Evolutionary conservation across 2,797 vertebrate genomes (phyloP).

Genomic region (Ispidina picta): DNA sequence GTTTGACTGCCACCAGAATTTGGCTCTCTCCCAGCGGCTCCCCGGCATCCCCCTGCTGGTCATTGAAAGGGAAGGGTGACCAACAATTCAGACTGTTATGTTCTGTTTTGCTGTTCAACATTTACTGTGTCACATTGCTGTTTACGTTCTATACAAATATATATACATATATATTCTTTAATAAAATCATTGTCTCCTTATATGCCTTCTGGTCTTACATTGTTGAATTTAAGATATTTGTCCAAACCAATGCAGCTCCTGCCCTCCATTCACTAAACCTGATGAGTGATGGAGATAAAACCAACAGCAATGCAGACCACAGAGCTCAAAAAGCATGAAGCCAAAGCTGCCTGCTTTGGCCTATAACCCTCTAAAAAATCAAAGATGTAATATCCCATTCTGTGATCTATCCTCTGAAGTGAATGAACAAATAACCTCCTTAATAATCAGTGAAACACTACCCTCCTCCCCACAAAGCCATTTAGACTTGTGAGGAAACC

Average conservation of each 20-base stretch:
- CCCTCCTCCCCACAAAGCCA: accelerated
- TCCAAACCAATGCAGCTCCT: not conserved
- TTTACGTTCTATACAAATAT: too few species aligned
- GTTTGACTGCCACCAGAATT: too few species aligned
- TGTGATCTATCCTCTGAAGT: not conserved
- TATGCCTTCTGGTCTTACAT: too few species aligned
- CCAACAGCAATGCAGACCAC: accelerated
- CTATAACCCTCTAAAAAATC: not conserved
- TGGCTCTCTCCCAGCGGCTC: too few species aligned
- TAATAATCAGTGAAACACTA: not conserved
- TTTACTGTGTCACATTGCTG: too few species aligned
- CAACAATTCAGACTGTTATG: too few species aligned
- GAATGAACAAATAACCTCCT: not conserved
- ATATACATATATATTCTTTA: too few species aligned
- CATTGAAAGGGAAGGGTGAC: too few species aligned
- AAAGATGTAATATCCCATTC: not conserved
- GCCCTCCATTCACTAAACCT: not conserved
- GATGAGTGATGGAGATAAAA: not conserved
- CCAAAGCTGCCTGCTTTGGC: not conserved
- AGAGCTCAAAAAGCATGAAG: not conserved
- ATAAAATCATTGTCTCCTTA: too few species aligned
- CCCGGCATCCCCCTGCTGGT: too few species aligned
- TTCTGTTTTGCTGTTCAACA: too few species aligned
- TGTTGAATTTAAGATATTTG: too few species aligned
- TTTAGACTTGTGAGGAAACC: not conserved